A percentile compares a stretch with the other conserved stretches of the same genome.
Conservation (phyloP, 1,140 invertebrate genomes). For the Lordiphosa stackelbergi region DNA sequence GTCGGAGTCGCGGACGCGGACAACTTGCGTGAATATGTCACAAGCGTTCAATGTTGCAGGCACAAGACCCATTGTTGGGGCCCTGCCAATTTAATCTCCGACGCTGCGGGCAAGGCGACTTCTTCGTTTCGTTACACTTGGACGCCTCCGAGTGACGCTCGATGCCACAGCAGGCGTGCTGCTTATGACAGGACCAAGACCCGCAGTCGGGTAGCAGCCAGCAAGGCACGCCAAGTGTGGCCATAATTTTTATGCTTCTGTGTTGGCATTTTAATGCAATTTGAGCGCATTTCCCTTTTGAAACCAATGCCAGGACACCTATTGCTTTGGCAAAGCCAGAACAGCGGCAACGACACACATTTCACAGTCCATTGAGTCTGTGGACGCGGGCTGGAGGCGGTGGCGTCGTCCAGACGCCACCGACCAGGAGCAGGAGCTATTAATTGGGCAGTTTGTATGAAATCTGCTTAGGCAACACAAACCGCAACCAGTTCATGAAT, state of each 20-base stretch:
- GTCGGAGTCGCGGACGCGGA: slow-evolving; percentile 28
- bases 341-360: slow-evolving; percentile 60
- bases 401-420: slow-evolving; percentile 53
- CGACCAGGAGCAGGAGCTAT: slow-evolving; percentile 49
- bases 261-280: slow-evolving; percentile 74
- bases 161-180: slow-evolving; percentile 63
- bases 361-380: slow-evolving; percentile 69
- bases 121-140: slow-evolving; percentile 68
- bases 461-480: slow-evolving; percentile 56
- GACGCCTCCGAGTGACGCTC: slow-evolving; percentile 65
- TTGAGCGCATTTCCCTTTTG: slow-evolving; percentile 73
- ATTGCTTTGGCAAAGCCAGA: slow-evolving; percentile 66
- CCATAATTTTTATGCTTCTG: slow-evolving; percentile 74
- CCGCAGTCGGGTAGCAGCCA: slow-evolving; percentile 13
- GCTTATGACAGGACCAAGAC: slow-evolving; percentile 58
- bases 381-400: slow-evolving; percentile 11
- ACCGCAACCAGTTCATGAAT: slow-evolving; percentile 40
- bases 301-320: slow-evolving; percentile 75
- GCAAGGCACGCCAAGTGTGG: slow-evolving; percentile 58
- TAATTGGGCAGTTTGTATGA: slow-evolving; percentile 49
- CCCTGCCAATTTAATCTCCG: slow-evolving; percentile 74
- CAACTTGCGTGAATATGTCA: slow-evolving; percentile 70
- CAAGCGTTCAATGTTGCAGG: slow-evolving; percentile 73
- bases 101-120: slow-evolving; percentile 63
- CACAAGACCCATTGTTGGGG: slow-evolving; percentile 58